Conservation (phyloP, 2,797 vertebrate species). For the Diplodus puntazzo region DNA sequence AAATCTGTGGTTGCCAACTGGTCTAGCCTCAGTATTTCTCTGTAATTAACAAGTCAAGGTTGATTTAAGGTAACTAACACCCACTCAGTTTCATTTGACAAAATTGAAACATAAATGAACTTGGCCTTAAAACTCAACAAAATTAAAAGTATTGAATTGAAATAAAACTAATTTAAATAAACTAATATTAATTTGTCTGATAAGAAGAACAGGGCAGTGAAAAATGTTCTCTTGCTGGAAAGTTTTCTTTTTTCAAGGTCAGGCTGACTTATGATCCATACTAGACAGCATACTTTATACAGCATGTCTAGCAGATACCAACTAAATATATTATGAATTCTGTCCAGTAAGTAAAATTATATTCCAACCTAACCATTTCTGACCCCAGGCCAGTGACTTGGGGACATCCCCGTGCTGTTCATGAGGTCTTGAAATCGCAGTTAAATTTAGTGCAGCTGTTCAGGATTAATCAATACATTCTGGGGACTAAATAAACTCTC, state of each 20-base stretch:
- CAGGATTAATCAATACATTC: slow-evolving; percentile 54
- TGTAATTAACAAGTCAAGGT: background rate
- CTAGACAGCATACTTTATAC: background rate
- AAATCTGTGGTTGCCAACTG: background rate
- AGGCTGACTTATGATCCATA: background rate
- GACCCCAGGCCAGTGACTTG: slow-evolving; percentile 45
- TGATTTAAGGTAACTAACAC: background rate
- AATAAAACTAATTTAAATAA: background rate
- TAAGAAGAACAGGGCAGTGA: background rate
- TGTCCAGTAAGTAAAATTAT: slow-evolving; percentile 37
- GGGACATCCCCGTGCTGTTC: slow-evolving; percentile 44
- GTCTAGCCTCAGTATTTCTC: background rate
- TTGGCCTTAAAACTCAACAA: background rate
- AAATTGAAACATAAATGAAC: background rate
- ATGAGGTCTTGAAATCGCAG: slow-evolving; percentile 46
- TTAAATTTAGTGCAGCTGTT: slow-evolving; percentile 36
- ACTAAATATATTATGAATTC: slow-evolving; percentile 41
- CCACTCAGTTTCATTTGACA: background rate
- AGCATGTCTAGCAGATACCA: slow-evolving; percentile 6
- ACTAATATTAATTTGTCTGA: background rate
- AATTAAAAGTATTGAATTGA: background rate
- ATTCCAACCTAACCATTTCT: slow-evolving; percentile 45
- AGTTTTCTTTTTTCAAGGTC: background rate
- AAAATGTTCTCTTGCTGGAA: background rate
- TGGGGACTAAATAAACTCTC: slow-evolving; percentile 41